A percentile compares a stretch with the other conserved stretches of the same genome.
Evolutionary conservation across 2,797 vertebrate species (phyloP).

Genomic region (Eulemur coronatus): DNA sequence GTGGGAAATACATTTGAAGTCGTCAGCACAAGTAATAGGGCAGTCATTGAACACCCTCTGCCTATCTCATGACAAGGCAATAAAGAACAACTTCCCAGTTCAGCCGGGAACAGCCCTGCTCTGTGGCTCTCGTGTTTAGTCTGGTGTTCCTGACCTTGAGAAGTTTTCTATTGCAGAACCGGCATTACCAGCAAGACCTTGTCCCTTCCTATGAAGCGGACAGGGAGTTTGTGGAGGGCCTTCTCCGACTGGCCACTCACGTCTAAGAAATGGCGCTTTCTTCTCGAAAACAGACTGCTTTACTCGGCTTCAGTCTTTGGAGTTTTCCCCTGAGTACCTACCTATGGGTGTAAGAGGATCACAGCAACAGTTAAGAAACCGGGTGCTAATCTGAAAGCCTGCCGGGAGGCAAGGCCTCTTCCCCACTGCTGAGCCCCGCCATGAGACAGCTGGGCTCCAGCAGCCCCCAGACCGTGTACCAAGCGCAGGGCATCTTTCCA

Average conservation of each 20-base stretch:
- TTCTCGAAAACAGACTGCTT: not conserved
- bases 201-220: not conserved
- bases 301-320: not conserved
- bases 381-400: not conserved
- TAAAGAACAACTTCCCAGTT: not conserved
- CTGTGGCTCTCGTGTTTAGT: not conserved
- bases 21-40: not conserved
- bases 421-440: not conserved
- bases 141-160: not conserved
- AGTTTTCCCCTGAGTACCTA: not conserved
- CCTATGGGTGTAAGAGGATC: not conserved
- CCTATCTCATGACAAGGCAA: not conserved
- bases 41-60: not conserved
- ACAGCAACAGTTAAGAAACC: not conserved
- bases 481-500: not conserved
- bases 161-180: no score
- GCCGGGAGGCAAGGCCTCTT: not conserved
- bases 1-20: not conserved
- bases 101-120: not conserved
- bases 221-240: not conserved
- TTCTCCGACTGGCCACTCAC: not conserved
- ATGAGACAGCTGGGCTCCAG: not conserved
- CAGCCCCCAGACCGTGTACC: fast-evolving
- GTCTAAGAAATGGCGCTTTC: not conserved
- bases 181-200: not conserved